Percentiles rank a stretch among this genome's conserved stretches.
phyloP scores from a whole-genome alignment of 2,888 invertebrate genomes.

The Deilephila elpenor region DNA sequence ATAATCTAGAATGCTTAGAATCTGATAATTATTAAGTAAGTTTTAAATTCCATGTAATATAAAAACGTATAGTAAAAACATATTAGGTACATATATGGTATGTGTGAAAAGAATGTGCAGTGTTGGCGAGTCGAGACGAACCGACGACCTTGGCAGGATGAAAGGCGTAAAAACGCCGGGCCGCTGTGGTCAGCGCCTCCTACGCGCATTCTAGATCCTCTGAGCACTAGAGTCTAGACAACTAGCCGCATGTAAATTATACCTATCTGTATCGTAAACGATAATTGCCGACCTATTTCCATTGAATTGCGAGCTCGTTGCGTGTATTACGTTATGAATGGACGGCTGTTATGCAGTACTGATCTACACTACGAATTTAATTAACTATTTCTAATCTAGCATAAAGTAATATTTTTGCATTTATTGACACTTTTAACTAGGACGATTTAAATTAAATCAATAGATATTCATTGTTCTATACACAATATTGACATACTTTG shows the following conservation, averaged over 20 bases:
- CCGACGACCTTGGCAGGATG: constrained; percentile 4
- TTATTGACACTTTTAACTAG: no score
- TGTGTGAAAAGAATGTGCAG: constrained; percentile 10
- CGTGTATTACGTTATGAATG: constrained; percentile 8
- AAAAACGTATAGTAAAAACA: no score
- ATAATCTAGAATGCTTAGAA: no score
- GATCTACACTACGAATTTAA: not conserved
- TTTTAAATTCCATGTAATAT: no score
- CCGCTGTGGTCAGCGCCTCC: constrained; percentile 16
- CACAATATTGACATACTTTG: no score
- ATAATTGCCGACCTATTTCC: constrained; percentile 1
- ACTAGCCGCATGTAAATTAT: constrained; percentile 3
- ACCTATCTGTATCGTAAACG: not conserved
- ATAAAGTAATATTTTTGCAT: not conserved
- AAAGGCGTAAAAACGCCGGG: constrained; percentile 15
- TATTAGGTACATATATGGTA: not conserved
- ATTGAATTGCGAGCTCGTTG: not conserved
- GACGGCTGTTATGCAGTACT: not conserved
- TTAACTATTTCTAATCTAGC: not conserved
- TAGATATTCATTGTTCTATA: no score
- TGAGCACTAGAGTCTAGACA: not conserved
- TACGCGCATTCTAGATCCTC: not conserved
- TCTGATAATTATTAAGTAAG: no score
- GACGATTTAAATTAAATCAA: no score
- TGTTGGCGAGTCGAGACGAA: not conserved